Conservation (phyloP, 1,140 invertebrate genomes). For the Drosophila sechellia region DNA sequence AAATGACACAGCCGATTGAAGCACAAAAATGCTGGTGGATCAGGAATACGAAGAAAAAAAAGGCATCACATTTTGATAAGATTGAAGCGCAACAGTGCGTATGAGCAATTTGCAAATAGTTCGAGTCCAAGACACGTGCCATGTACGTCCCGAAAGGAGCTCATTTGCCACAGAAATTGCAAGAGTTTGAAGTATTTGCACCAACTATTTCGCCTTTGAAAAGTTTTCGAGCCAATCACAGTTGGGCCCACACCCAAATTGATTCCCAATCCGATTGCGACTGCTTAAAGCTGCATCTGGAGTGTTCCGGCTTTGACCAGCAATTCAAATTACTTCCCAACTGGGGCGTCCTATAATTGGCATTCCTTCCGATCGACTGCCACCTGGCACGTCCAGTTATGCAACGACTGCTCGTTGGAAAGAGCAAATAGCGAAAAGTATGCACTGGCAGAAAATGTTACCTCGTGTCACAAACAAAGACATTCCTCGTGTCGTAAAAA, state of each 20-base stretch:
- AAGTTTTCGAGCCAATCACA: background rate
- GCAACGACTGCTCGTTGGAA: no score
- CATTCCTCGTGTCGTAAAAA: no score
- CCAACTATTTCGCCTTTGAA: conserved; percentile 31
- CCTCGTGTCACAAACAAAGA: no score
- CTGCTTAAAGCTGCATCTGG: background rate
- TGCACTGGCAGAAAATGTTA: no score
- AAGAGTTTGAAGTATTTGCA: conserved; percentile 21
- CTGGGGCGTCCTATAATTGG: conserved; percentile 29
- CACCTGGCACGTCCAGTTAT: background rate
- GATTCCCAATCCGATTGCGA: conserved; percentile 11
- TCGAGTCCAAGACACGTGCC: conserved; percentile 8
- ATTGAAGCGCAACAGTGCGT: conserved; percentile 36
- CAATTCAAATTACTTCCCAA: conserved; percentile 26
- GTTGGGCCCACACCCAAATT: background rate
- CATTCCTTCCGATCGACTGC: conserved; percentile 32
- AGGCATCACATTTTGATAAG: background rate
- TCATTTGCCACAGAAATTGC: conserved; percentile 21
- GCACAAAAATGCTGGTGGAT: conserved; percentile 1
- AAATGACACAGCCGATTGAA: background rate
- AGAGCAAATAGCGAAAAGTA: no score
- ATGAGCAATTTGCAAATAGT: conserved; percentile 44
- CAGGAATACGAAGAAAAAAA: background rate
- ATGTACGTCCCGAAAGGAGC: background rate
- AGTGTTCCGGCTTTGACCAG: conserved; percentile 3